Conservation (phyloP, 2,113 vertebrate genomes). For the Cyanoderma ruficeps region DNA sequence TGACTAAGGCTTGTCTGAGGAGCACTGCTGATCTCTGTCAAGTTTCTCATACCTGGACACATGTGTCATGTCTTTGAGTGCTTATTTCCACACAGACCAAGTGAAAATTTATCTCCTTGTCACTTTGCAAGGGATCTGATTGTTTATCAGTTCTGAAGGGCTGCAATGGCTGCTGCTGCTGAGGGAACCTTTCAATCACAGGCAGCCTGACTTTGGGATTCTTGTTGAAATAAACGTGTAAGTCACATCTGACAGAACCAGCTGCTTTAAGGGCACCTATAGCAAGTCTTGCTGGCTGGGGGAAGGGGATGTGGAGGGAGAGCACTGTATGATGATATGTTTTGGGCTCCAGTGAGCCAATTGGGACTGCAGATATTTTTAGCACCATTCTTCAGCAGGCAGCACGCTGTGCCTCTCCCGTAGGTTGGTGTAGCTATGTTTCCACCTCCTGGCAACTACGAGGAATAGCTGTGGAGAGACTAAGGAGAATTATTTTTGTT, state of each 20-base stretch:
- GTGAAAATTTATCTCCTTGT: not conserved
- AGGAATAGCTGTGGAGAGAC: constrained; percentile 27
- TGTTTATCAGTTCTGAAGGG: not conserved
- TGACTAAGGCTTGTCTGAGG: not conserved
- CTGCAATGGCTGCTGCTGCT: not conserved
- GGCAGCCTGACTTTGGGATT: not conserved
- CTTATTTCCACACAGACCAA: not conserved
- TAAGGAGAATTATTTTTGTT: not conserved
- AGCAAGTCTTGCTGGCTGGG: not conserved
- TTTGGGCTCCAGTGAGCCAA: not conserved
- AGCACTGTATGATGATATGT: not conserved
- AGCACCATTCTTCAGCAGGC: not conserved
- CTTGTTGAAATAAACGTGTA: not conserved
- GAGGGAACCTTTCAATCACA: not conserved
- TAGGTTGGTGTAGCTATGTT: constrained; percentile 28
- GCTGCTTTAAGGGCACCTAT: not conserved
- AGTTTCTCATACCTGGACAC: not conserved
- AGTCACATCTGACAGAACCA: not conserved
- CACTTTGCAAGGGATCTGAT: not conserved
- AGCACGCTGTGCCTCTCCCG: not conserved
- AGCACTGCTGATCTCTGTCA: not conserved
- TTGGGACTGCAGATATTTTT: constrained; percentile 22
- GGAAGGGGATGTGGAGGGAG: not conserved
- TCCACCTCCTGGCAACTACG: constrained; percentile 42
- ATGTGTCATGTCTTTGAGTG: not conserved